Conservation (phyloP, 2,113 vertebrate species). For the Dasypus novemcinctus region DNA sequence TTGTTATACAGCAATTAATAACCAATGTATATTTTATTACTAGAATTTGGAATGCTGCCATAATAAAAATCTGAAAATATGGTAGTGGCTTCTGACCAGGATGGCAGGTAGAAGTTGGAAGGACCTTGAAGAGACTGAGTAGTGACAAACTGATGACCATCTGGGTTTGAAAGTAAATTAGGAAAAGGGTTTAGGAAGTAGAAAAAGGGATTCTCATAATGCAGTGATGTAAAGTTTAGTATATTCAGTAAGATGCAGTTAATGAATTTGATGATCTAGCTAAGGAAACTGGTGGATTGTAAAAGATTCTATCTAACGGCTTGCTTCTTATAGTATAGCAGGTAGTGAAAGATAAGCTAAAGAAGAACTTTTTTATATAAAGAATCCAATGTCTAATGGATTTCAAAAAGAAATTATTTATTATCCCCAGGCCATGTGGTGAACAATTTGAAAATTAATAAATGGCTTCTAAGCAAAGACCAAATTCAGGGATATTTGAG, state of each 20-base stretch:
- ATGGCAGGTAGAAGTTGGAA: not conserved
- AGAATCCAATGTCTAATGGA: not conserved
- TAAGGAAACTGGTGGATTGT: not conserved
- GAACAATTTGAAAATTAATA: not conserved
- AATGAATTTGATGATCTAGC: not conserved
- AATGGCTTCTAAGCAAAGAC: no score
- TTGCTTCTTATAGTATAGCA: not conserved
- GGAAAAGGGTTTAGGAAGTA: not conserved
- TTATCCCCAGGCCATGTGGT: not conserved
- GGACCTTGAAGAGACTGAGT: not conserved
- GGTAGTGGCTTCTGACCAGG: not conserved
- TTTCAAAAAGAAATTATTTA: not conserved
- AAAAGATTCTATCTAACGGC: not conserved
- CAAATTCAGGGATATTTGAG: no score
- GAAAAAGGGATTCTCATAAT: not conserved
- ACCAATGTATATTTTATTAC: not conserved
- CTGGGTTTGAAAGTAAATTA: not conserved
- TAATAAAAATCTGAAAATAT: not conserved
- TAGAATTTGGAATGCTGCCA: not conserved
- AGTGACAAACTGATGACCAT: not conserved
- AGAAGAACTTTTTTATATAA: not conserved
- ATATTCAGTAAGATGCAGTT: not conserved
- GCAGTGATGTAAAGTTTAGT: not conserved
- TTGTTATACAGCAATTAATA: no score
- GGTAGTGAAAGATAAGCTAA: not conserved